These are phyloP conservation scores for Tribolium madens DNA, from an alignment of 1,140 invertebrate genomes.

Conservation along the genomic window DNA sequence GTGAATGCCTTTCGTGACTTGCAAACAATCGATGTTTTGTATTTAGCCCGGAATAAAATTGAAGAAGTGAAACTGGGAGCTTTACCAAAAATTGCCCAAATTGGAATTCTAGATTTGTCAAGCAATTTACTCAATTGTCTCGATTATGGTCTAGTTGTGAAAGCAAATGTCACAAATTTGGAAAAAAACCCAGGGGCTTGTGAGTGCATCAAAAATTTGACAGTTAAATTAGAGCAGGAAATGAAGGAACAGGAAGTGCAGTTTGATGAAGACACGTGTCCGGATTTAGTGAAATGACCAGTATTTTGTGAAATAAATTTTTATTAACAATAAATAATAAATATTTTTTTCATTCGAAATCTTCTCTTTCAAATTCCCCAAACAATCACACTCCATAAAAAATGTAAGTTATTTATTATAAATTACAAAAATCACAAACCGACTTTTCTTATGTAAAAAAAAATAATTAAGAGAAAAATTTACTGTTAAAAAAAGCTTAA, in stretches of 20 bases:
- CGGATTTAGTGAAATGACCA: neutral
- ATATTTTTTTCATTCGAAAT: too few species aligned
- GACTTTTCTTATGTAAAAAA: too few species aligned
- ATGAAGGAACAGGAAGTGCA: neutral
- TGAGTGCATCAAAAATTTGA: slow-evolving; percentile 46
- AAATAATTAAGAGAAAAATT: too few species aligned
- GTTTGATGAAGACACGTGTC: neutral
- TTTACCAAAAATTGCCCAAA: slow-evolving; percentile 40
- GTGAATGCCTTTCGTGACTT: slow-evolving; percentile 49
- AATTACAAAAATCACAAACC: too few species aligned
- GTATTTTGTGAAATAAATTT: too few species aligned
- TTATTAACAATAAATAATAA: too few species aligned
- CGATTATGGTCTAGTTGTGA: slow-evolving; percentile 44
- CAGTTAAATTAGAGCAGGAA: neutral
- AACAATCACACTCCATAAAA: too few species aligned
- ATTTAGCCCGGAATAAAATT: slow-evolving; percentile 56
- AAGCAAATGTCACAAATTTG: slow-evolving; percentile 42
- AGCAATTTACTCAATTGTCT: slow-evolving; percentile 54
- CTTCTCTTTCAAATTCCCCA: too few species aligned
- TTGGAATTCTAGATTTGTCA: slow-evolving; percentile 48
- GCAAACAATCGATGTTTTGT: slow-evolving; percentile 50
- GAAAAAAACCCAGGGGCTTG: slow-evolving; percentile 48
- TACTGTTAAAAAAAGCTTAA: too few species aligned
- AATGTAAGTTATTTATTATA: too few species aligned
- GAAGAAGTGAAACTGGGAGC: slow-evolving; percentile 38